Evolutionary conservation across 2,888 invertebrate species (phyloP).

Genomic region (Drosophila aldrichi): DNA sequence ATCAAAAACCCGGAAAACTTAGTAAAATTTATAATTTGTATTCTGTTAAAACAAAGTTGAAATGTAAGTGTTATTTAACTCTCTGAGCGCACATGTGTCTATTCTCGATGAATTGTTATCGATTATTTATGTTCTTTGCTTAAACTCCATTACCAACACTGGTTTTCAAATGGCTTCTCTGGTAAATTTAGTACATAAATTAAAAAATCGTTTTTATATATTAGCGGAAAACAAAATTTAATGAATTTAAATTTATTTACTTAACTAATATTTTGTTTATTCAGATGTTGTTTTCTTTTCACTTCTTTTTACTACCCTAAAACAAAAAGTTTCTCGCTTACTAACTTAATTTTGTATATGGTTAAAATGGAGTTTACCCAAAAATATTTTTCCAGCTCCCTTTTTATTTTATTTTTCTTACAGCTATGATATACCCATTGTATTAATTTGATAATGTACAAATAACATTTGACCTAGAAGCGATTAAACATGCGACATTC

Average conservation of each 20-base stretch:
- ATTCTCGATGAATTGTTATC: constrained; percentile 32
- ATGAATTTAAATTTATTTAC: neutral
- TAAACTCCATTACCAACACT: neutral
- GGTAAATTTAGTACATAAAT: no score
- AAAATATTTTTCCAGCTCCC: neutral
- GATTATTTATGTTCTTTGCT: constrained; percentile 9
- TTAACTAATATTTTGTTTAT: no score
- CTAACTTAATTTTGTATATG: no score
- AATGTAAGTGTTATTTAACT: constrained; percentile 54
- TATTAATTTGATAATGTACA: neutral
- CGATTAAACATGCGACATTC: neutral
- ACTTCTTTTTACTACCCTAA: no score
- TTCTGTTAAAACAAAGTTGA: constrained; percentile 20
- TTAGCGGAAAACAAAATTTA: neutral
- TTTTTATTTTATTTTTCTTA: neutral
- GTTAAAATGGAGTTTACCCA: neutral
- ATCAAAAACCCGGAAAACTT: constrained; percentile 9
- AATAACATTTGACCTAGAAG: constrained; percentile 39
- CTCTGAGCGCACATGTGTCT: constrained; percentile 44
- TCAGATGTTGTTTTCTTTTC: no score
- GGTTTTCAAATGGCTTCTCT: neutral
- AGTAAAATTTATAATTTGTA: constrained; percentile 5
- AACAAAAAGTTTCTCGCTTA: no score
- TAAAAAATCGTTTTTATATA: neutral
- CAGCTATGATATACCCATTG: no score